Evolutionary conservation across 1,140 invertebrate genomes (phyloP).

Genomic region (Drosophila seguyi): DNA sequence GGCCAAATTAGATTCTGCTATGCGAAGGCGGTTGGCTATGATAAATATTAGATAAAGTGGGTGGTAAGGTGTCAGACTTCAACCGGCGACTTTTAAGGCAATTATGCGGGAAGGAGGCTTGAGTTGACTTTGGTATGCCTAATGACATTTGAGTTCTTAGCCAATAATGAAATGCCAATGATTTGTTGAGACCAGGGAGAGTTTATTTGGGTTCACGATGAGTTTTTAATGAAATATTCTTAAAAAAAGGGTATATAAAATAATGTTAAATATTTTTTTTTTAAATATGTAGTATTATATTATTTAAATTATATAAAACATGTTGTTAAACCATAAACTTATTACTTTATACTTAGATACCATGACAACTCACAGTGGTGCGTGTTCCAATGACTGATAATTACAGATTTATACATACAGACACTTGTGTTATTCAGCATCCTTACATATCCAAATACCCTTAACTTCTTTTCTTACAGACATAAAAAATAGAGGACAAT

Average conservation of each 20-base stretch:
- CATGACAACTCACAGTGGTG: too few relatives aligned
- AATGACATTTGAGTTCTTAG: conserved; percentile 15
- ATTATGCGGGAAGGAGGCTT: conserved; percentile 19
- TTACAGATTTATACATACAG: too few relatives aligned
- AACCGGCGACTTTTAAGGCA: conserved; percentile 3
- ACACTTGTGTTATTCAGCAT: too few relatives aligned
- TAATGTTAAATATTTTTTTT: too few relatives aligned
- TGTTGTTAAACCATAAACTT: too few relatives aligned
- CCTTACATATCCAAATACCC: too few relatives aligned
- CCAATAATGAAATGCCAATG: conserved; percentile 33
- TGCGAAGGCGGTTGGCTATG: conserved; percentile 21
- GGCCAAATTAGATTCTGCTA: conserved; percentile 68
- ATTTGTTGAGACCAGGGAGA: conserved; percentile 14
- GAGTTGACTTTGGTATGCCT: neutral
- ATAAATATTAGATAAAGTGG: conserved; percentile 66
- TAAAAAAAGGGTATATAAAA: too few relatives aligned
- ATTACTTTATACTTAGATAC: too few relatives aligned
- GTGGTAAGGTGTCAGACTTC: neutral
- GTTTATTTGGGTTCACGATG: neutral
- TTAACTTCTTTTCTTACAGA: too few relatives aligned
- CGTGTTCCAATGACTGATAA: too few relatives aligned
- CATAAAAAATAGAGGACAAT: neutral
- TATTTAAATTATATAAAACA: too few relatives aligned
- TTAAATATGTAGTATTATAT: too few relatives aligned
- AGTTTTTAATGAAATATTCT: neutral